phyloP scores from a whole-genome alignment of 2,113 vertebrate genomes.

The Pantherophis guttatus region DNA sequence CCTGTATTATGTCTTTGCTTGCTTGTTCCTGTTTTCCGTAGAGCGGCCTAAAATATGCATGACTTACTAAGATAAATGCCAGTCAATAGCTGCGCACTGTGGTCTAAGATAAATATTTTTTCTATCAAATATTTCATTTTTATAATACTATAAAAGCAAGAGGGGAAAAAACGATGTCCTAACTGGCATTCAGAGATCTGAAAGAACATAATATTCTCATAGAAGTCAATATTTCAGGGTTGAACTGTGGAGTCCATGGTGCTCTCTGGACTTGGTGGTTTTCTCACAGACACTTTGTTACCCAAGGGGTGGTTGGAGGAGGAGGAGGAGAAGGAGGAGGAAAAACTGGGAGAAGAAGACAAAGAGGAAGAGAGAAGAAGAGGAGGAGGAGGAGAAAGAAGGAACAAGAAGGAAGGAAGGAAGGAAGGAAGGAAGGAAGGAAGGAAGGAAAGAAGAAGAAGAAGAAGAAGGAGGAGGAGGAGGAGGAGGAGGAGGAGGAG shows the following conservation, averaged over 20 bases:
- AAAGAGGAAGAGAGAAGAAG: too few relatives aligned
- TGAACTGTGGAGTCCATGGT: not conserved
- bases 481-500: too few relatives aligned
- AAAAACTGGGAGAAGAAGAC: not conserved
- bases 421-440: too few relatives aligned
- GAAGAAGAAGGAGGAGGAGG: too few relatives aligned
- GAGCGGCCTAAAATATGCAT: not conserved
- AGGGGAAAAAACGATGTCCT: not conserved
- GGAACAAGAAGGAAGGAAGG: too few relatives aligned
- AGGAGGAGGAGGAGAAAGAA: fast-evolving
- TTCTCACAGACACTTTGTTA: not conserved
- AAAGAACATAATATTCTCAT: not conserved
- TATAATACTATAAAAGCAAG: not conserved
- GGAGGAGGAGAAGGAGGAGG: too few relatives aligned
- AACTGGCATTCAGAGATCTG: not conserved
- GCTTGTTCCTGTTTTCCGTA: not conserved
- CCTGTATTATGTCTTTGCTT: not conserved
- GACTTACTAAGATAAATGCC: not conserved
- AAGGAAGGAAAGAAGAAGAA: too few relatives aligned
- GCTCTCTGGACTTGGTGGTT: not conserved
- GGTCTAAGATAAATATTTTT: not conserved
- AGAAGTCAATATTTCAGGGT: not conserved
- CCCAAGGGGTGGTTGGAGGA: not conserved
- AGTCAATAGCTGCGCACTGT: not conserved
- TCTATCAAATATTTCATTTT: not conserved